These are phyloP conservation scores for Aphelinus atriplicis DNA, from an alignment of 1,140 invertebrate genomes.

Conservation along the genomic window DNA sequence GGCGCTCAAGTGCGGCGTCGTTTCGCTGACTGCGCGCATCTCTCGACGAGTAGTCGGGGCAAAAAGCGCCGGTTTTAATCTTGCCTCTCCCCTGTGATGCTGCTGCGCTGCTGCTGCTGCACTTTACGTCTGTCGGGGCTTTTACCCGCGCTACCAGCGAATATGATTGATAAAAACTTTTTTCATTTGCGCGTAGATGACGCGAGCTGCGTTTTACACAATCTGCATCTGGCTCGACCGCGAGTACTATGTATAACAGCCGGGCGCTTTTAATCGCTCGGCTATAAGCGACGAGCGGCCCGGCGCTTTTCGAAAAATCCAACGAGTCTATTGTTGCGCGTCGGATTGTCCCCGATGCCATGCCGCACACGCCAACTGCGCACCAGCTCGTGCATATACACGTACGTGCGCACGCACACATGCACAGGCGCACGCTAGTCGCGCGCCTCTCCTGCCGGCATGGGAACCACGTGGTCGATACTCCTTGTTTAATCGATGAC, in stretches of 20 bases:
- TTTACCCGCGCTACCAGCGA: not conserved
- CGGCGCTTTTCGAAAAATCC: not conserved
- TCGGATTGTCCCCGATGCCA: too few species aligned
- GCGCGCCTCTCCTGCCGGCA: too few species aligned
- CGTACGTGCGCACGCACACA: too few species aligned
- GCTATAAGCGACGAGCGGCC: not conserved
- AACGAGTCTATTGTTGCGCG: too few species aligned
- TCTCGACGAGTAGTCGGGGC: too few species aligned
- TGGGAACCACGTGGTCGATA: too few species aligned
- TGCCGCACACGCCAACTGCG: too few species aligned
- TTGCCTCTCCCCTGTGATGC: slow-evolving; percentile 1
- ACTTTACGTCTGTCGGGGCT: slow-evolving; percentile 2
- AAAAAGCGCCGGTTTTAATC: slow-evolving; percentile 16
- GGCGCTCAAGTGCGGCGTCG: not conserved
- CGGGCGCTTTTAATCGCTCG: slow-evolving; percentile 8
- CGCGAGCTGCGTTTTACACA: not conserved
- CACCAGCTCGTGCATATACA: too few species aligned
- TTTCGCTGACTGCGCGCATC: slow-evolving; percentile 29
- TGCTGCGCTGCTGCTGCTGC: slow-evolving; percentile 1
- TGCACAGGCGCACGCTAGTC: too few species aligned
- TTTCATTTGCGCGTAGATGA: slow-evolving; percentile 17
- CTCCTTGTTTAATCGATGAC: too few species aligned
- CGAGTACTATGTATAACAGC: too few species aligned
- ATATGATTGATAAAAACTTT: slow-evolving; percentile 40
- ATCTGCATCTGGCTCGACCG: not conserved